Conservation (phyloP, 92 coral and sea anemone species). For the Bergia sp. region DNA sequence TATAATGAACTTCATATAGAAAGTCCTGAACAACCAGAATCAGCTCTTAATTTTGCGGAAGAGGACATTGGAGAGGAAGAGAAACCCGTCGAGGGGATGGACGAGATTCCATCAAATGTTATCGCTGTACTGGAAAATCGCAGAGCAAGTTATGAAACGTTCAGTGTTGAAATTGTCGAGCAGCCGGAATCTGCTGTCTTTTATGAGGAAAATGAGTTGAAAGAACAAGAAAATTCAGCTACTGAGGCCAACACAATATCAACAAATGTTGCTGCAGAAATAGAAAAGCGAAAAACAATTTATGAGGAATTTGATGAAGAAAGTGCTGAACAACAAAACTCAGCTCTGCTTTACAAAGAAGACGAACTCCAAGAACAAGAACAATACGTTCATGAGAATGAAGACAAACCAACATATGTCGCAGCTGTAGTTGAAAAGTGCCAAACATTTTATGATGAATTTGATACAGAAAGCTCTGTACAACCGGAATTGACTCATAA, state of each 20-base stretch:
- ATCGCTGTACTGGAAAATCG: neutral
- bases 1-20: neutral
- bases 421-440: neutral
- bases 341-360: neutral
- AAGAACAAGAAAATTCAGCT: neutral
- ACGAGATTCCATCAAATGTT: neutral
- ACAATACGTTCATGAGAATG: neutral
- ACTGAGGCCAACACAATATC: neutral
- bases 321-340: neutral
- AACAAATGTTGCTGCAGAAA: neutral
- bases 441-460: neutral
- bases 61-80: too few species aligned
- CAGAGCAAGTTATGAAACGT: neutral
- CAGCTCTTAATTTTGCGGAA: neutral
- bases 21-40: neutral
- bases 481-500: neutral
- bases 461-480: conserved; percentile 8
- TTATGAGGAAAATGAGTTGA: neutral
- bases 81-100: neutral
- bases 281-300: conserved; percentile 11
- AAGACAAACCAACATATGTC: neutral
- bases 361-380: neutral
- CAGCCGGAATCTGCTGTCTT: neutral
- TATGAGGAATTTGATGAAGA: conserved; percentile 1
- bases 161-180: neutral